phyloP scores from a whole-genome alignment of 2,113 vertebrate genomes.

The Ammospiza caudacuta region DNA sequence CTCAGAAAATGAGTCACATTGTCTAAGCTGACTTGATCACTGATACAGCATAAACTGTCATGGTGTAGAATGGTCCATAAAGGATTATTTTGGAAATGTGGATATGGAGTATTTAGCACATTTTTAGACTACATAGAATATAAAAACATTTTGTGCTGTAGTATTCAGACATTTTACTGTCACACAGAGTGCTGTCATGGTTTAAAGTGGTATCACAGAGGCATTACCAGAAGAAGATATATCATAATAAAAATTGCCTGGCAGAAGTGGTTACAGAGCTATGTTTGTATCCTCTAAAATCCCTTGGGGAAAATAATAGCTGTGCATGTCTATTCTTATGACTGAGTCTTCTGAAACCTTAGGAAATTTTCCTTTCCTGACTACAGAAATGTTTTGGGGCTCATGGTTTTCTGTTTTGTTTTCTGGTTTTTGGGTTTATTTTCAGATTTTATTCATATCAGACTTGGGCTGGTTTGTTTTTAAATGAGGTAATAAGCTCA shows the following conservation, averaged over 20 bases:
- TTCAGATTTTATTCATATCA: not conserved
- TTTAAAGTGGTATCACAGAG: not conserved
- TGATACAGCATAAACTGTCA: not conserved
- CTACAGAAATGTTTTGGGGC: not conserved
- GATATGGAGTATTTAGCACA: not conserved
- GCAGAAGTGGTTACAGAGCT: constrained; percentile 1
- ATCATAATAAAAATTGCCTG: not conserved
- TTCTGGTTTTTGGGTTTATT: not conserved
- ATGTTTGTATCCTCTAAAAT: not conserved
- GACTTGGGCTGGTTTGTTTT: not conserved
- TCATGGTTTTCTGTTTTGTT: not conserved
- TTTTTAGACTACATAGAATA: not conserved
- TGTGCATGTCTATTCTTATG: not conserved
- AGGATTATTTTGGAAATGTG: not conserved
- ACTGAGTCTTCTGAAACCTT: not conserved
- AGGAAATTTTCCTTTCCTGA: not conserved
- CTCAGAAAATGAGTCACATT: not conserved
- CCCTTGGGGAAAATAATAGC: not conserved
- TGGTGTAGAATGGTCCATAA: not conserved
- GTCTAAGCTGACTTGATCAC: not conserved
- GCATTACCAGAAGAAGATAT: constrained; percentile 7
- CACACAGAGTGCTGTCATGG: not conserved
- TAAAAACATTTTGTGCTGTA: not conserved
- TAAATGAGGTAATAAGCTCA: not conserved
- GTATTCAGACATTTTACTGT: not conserved